Conservation (phyloP, 2,113 vertebrate genomes). For the Empidonax alnorum region DNA sequence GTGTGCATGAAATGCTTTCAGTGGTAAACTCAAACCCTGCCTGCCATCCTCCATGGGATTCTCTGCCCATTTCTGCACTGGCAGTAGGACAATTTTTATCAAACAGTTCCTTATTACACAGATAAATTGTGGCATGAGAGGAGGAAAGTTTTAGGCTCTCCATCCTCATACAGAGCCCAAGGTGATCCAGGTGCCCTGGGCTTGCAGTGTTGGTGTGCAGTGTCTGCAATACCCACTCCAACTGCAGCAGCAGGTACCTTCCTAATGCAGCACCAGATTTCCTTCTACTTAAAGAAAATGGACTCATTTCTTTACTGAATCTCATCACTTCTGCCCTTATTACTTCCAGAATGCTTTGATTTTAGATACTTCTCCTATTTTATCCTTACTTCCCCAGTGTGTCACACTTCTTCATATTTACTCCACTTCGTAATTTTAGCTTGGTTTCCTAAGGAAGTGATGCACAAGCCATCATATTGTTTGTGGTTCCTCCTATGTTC, state of each 20-base stretch:
- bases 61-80: neutral
- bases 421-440: neutral
- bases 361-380: constrained; percentile 37
- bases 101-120: neutral
- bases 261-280: neutral
- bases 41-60: neutral
- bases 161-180: neutral
- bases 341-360: constrained; percentile 3
- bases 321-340: neutral
- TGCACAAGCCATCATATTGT: neutral
- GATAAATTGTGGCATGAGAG: neutral
- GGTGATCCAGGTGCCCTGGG: neutral
- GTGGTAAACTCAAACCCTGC: neutral
- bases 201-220: fast-evolving
- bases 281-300: neutral
- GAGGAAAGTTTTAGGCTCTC: neutral
- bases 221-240: fast-evolving
- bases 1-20: neutral
- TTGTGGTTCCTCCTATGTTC: neutral
- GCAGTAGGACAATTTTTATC: neutral
- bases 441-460: constrained; percentile 33
- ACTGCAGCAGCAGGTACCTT: neutral
- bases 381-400: constrained; percentile 21
- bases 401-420: constrained; percentile 10
- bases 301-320: neutral